Conservation (phyloP, 2,797 vertebrate species). For the Tapera naevia region DNA sequence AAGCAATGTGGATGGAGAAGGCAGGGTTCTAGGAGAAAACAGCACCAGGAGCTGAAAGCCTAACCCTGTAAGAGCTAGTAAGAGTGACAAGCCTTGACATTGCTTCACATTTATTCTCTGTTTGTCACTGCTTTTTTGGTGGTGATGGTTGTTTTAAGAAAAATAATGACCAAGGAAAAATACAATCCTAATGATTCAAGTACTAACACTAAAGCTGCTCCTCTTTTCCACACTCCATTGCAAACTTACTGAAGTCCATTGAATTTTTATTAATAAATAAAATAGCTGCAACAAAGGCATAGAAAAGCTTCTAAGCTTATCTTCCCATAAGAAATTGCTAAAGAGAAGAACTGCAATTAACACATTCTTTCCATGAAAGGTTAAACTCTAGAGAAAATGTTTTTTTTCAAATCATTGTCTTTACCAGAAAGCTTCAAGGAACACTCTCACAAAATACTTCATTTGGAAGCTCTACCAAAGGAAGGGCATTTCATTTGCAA, state of each 20-base stretch:
- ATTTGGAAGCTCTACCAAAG: conserved; percentile 2
- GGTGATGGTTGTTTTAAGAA: not conserved
- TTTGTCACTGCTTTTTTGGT: not conserved
- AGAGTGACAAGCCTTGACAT: not conserved
- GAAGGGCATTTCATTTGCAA: conserved; percentile 37
- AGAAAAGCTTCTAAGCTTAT: not conserved
- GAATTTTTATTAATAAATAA: not conserved
- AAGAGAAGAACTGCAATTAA: conserved; percentile 1
- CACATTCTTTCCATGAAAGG: not conserved
- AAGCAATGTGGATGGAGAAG: not conserved
- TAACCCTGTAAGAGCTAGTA: not conserved
- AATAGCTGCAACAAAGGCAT: not conserved
- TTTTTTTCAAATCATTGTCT: conserved; percentile 21
- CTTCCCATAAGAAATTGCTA: not conserved
- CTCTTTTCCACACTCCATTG: not conserved
- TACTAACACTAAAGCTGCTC: not conserved
- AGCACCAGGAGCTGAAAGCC: not conserved
- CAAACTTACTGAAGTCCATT: not conserved
- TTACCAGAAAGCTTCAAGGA: not conserved
- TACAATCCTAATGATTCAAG: not conserved
- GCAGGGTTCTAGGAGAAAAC: not conserved
- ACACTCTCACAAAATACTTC: not conserved
- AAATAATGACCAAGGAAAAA: not conserved
- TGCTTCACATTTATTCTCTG: not conserved
- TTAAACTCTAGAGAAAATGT: not conserved